Conservation (phyloP, 1,140 invertebrate species). For the Bombus ignitus region DNA sequence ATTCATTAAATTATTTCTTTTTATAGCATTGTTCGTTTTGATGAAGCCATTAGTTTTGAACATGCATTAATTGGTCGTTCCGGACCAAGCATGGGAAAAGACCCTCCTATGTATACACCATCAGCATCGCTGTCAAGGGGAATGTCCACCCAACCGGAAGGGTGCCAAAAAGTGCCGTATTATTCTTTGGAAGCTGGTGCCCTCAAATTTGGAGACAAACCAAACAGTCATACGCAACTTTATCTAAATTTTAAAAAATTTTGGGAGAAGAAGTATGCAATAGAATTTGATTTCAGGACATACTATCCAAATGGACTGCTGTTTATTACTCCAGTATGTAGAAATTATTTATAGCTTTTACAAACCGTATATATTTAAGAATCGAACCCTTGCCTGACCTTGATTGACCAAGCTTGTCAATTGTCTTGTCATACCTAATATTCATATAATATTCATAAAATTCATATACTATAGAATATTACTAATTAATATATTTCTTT, state of each 20-base stretch:
- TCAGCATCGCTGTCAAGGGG: slow-evolving; percentile 77
- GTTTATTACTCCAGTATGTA: slow-evolving; percentile 87
- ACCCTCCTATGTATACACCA: slow-evolving; percentile 71
- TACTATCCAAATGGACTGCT: slow-evolving; percentile 93
- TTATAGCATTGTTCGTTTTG: slow-evolving; percentile 86
- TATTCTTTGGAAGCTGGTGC: slow-evolving; percentile 91
- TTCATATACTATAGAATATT: no score
- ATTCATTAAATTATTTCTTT: slow-evolving; percentile 1
- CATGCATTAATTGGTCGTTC: slow-evolving; percentile 89
- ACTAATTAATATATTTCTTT: not conserved
- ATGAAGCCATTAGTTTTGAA: slow-evolving; percentile 86
- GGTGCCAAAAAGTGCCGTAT: slow-evolving; percentile 86
- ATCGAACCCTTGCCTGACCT: no score
- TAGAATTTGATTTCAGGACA: slow-evolving; percentile 93
- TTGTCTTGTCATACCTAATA: no score
- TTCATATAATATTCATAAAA: no score
- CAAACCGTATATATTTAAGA: not conserved
- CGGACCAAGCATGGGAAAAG: slow-evolving; percentile 85
- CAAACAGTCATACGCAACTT: slow-evolving; percentile 89
- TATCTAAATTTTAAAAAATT: slow-evolving; percentile 86
- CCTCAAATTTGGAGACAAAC: slow-evolving; percentile 92
- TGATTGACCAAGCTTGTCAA: no score
- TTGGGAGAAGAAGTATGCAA: slow-evolving; percentile 88
- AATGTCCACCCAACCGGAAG: slow-evolving; percentile 80
- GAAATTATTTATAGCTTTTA: slow-evolving; percentile 53